Evolutionary conservation across 2,113 vertebrate genomes (phyloP).

Genomic region (Tachysurus vachellii): DNA sequence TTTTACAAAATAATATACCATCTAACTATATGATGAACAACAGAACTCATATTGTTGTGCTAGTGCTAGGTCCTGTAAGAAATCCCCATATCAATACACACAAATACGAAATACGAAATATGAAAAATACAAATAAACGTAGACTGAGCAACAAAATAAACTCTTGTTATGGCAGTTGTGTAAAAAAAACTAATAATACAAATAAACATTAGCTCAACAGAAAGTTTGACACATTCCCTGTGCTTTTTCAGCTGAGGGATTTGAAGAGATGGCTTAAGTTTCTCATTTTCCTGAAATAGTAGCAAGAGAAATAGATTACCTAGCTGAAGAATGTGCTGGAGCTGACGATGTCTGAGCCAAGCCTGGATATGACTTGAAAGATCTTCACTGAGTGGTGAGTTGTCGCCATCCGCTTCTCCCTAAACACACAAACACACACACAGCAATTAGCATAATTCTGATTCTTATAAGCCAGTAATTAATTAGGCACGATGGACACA

Average conservation of each 20-base stretch:
- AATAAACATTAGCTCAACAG: constrained; percentile 18
- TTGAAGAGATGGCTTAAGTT: background rate
- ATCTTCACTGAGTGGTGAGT: constrained; percentile 85
- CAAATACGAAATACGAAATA: background rate
- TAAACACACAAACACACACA: constrained; percentile 48
- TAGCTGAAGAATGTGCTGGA: constrained; percentile 92
- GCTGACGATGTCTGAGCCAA: constrained; percentile 87
- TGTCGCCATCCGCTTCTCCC: constrained; percentile 84
- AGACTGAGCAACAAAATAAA: background rate
- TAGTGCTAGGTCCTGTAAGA: background rate
- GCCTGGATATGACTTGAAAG: constrained; percentile 83
- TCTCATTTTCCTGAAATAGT: background rate
- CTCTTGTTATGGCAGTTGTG: background rate
- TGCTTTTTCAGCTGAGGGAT: constrained; percentile 1
- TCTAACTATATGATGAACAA: background rate
- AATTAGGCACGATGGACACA: constrained; percentile 11
- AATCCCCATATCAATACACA: background rate
- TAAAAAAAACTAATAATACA: background rate
- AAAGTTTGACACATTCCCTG: constrained; percentile 17
- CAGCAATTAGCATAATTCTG: constrained; percentile 9
- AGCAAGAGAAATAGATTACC: constrained; percentile 67
- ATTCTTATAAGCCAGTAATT: background rate
- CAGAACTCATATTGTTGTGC: background rate
- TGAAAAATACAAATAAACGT: background rate
- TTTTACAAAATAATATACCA: background rate